Percentiles rank a stretch among this genome's conserved stretches.
Conservation (phyloP, 1,140 invertebrate species). For the Watersipora subatra region DNA sequence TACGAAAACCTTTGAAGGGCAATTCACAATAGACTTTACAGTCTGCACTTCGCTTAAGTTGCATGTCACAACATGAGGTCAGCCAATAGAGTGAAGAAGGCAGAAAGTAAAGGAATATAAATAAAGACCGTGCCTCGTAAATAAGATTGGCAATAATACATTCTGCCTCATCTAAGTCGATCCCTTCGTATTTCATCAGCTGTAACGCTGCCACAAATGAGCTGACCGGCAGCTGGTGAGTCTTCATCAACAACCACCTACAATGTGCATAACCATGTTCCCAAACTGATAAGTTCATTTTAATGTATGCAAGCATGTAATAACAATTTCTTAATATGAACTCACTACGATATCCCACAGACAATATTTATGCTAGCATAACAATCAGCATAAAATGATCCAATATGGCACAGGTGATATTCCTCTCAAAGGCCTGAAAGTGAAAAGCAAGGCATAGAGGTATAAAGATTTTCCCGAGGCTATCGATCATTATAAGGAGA, state of each 20-base stretch:
- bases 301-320: conserved; percentile 1
- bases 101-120: no score
- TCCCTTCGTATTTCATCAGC: conserved; percentile 52
- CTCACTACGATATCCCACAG: background rate
- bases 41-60: no score
- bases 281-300: background rate
- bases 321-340: background rate
- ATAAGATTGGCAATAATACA: conserved; percentile 94
- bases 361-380: background rate
- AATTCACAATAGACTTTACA: no score
- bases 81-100: no score
- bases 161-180: conserved; percentile 82
- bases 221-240: conserved; percentile 76
- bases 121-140: conserved; percentile 62
- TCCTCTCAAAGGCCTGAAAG: no score
- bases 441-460: no score
- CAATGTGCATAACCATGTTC: conserved; percentile 2
- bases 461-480: no score
- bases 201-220: conserved; percentile 66
- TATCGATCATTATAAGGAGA: no score
- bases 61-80: no score
- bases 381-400: background rate
- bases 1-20: no score
- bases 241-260: conserved; percentile 42
- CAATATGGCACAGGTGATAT: no score